Conservation (phyloP, 2,888 invertebrate genomes). For the Tetanocera ferruginea region DNA sequence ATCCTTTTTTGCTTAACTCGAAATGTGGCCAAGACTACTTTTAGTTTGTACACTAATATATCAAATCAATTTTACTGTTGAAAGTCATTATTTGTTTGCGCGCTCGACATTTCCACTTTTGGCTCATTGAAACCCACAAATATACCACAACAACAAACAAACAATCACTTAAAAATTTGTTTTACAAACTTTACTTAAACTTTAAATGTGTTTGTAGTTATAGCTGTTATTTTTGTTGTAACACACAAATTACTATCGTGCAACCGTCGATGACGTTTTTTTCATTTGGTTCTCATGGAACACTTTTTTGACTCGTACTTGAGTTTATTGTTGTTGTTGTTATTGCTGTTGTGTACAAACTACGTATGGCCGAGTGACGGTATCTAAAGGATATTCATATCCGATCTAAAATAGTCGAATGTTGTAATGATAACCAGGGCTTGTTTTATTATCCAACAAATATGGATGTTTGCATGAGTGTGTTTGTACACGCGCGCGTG, state of each 20-base stretch:
- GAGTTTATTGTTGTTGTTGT: constrained; percentile 50
- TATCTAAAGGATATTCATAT: constrained; percentile 41
- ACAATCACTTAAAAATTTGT: constrained; percentile 35
- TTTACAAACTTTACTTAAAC: constrained; percentile 44
- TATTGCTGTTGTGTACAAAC: not conserved
- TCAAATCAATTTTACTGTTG: constrained; percentile 56
- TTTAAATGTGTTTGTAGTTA: constrained; percentile 34
- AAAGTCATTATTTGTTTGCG: constrained; percentile 40
- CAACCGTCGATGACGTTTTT: constrained; percentile 45
- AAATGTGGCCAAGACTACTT: constrained; percentile 5
- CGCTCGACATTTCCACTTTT: constrained; percentile 30
- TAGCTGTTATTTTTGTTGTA: constrained; percentile 25
- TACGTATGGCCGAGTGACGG: constrained; percentile 20
- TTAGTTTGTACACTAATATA: constrained; percentile 48
- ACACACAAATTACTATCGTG: constrained; percentile 21
- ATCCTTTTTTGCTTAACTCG: not conserved
- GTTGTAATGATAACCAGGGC: constrained; percentile 28
- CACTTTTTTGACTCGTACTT: constrained; percentile 41
- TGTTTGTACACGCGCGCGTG: constrained; percentile 26
- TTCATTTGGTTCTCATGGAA: constrained; percentile 32
- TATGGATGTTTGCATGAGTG: constrained; percentile 34
- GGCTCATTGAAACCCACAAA: constrained; percentile 35
- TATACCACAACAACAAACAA: constrained; percentile 23
- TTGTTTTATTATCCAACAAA: constrained; percentile 36
- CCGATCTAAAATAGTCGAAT: constrained; percentile 20